Conservation (phyloP, 2,888 invertebrate genomes). For the Argyra leucocephala region DNA sequence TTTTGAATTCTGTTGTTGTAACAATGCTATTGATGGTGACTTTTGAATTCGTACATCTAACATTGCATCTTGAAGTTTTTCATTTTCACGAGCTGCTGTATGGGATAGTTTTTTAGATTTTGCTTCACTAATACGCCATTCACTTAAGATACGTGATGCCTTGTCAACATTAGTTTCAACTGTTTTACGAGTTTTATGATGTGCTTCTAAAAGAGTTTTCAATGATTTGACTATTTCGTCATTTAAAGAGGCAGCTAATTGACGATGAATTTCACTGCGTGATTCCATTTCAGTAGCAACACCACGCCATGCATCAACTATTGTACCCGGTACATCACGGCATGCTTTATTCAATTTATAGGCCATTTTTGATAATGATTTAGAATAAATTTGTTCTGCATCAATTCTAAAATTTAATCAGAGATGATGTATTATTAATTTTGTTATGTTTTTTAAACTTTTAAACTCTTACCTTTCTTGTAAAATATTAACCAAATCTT, state of each 20-base stretch:
- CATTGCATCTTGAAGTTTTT: slow-evolving; percentile 76
- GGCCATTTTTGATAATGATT: slow-evolving; percentile 78
- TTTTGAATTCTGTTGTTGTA: slow-evolving; percentile 35
- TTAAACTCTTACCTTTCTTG: slow-evolving; percentile 74
- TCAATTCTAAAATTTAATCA: slow-evolving; percentile 58
- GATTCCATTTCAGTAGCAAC: slow-evolving; percentile 88
- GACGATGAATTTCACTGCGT: slow-evolving; percentile 81
- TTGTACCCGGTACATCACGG: slow-evolving; percentile 64
- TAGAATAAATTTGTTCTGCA: slow-evolving; percentile 82
- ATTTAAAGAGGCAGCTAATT: slow-evolving; percentile 64
- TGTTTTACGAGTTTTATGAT: slow-evolving; percentile 61
- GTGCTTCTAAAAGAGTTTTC: slow-evolving; percentile 59
- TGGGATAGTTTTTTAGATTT: slow-evolving; percentile 87
- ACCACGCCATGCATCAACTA: slow-evolving; percentile 84
- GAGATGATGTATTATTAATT: background rate
- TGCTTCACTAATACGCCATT: slow-evolving; percentile 77
- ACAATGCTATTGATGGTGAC: slow-evolving; percentile 40
- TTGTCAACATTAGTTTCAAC: slow-evolving; percentile 77
- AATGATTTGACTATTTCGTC: slow-evolving; percentile 88
- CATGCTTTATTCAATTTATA: slow-evolving; percentile 75
- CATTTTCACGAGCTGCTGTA: slow-evolving; percentile 77
- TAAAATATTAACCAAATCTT: slow-evolving; percentile 76
- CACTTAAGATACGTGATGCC: slow-evolving; percentile 66
- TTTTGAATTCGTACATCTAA: slow-evolving; percentile 48
- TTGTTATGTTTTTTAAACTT: background rate